Base-by-base conservation (phyloP, 2,797 vertebrate species). In the Hirundo rustica region DNA sequence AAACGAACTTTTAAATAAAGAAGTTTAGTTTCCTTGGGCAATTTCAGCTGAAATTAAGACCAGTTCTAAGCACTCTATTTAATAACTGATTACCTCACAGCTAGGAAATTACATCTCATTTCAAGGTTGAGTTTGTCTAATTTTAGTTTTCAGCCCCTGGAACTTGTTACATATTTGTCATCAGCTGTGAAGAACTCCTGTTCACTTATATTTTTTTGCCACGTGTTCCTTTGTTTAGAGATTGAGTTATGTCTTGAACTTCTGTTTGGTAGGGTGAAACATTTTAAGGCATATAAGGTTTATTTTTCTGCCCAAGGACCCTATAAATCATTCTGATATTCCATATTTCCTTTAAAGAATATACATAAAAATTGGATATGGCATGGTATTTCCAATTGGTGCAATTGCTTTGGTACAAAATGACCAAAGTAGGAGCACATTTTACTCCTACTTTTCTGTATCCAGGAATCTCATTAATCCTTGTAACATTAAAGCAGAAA, bases 81-180 rank as follows among this genome's bases (percentile, higher is more conserved):
- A 79, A 55, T 89, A 82, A 51, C 20, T 76, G 74, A 91, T 92
- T 91, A 60, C 18, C 26, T 88, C 68, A 67, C 53, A 79, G 51
- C n/a, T 55, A 79, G 68, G 45, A 85, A 79, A 71, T 74, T 25
- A 0, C 36, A 71, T 89, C 72, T 62, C 85, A 71, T 91, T 93
- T 91, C 79, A 94, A 93, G 85, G n/a, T 4, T 80, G 44, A 92
- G 13, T 67, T 92, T 94, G 45, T 74, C 36, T 82, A 67, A 88
- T 88, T 92, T 85, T 76, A 76, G 11, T 94, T 92, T 95, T 80
- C 40, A 79, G 25, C 2, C 55, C 5, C 22, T 88, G 30, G 30
- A 91, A 87, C 51, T 85, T 66, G 2, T 51, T 85, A 42, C 1
- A 0, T 68, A 8, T 51, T 96, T 89, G 17, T 58, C 27, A 79